Percentiles rank a stretch among this genome's conserved stretches.
Evolutionary conservation across 2,113 vertebrate genomes (phyloP).

Genomic region (Cryptoleucopteryx plumbea): DNA sequence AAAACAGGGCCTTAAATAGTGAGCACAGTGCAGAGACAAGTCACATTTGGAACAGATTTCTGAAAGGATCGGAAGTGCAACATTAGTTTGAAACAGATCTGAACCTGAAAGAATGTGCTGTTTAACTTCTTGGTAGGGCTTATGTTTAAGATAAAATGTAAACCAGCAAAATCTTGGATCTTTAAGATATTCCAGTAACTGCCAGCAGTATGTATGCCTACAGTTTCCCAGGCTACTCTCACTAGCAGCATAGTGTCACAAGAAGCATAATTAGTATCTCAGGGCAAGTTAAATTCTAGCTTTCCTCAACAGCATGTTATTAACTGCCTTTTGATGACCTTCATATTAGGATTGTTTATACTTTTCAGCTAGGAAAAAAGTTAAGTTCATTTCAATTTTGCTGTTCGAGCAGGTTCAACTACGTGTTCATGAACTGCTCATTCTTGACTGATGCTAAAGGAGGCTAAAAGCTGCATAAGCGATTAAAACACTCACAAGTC

Average conservation of each 20-base stretch:
- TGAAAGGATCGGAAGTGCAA: neutral
- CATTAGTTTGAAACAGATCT: neutral
- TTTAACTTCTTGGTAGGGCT: neutral
- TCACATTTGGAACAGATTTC: neutral
- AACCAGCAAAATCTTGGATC: neutral
- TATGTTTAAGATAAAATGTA: neutral
- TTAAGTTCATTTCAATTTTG: neutral
- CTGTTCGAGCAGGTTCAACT: neutral
- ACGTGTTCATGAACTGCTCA: fast-evolving
- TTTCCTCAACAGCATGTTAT: neutral
- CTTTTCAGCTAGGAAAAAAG: neutral
- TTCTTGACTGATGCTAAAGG: neutral
- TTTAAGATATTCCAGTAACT: neutral
- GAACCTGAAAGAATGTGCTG: neutral
- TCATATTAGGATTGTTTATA: neutral
- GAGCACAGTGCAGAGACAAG: neutral
- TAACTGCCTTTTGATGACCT: neutral
- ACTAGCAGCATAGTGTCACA: neutral
- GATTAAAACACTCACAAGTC: neutral
- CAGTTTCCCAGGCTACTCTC: neutral
- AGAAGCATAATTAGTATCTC: neutral
- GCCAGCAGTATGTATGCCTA: neutral
- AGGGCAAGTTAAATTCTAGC: neutral
- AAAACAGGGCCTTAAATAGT: neutral
- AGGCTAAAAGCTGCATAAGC: neutral